Base-by-base conservation (phyloP, 2,113 vertebrate species). In the Micronycteris hirsuta region DNA sequence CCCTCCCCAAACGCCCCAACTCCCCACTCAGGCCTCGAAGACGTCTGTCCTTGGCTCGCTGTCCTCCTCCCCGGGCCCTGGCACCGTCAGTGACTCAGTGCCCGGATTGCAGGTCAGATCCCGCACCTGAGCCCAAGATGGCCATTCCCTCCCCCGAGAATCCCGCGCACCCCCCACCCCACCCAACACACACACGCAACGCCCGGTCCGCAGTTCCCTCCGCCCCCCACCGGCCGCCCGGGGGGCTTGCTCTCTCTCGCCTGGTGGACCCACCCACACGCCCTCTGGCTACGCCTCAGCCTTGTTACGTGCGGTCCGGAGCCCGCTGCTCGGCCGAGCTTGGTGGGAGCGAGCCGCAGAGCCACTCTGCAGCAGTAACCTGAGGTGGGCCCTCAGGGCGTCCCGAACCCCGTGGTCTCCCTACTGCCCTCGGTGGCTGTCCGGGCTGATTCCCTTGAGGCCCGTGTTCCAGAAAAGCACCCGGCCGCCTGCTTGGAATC, bases 381-480 rank as follows among this genome's bases (percentile, higher is more conserved):
- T 52, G 43, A 19, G 15, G 67, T 4, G 58, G 47, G 33, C 24
- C 84, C 38, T 22, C 19, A 10, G 19, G 4, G 28, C 17, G 15
- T 38, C 36, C 31, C 43, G 33, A 13, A 63, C 22, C 5, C 19
- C 6, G 15, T 2, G 4, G 2, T 8, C 13, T 6, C 22, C 2
- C 45, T 6, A 0, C 26, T 28, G 10, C 45, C 36, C 56, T 8
- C 1, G 20, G 10, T 0, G 3, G 20, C 67, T 26, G 65, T 41
- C 58, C 0, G 0, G 26, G 38, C 41, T 1, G 8, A 38, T 36
- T 78, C 15, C 85, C 78, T 52, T n/a, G 38, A 78, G 26, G 15
- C 89, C 56, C 45, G 31, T 3, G 2, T 43, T 52, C 58, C 43
- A n/a, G 87, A n/a, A 74, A 33, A 47, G 52, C 6, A 14, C 33